Evolutionary conservation across 2,797 vertebrate genomes (phyloP).

Genomic region (Fundulus diaphanus): DNA sequence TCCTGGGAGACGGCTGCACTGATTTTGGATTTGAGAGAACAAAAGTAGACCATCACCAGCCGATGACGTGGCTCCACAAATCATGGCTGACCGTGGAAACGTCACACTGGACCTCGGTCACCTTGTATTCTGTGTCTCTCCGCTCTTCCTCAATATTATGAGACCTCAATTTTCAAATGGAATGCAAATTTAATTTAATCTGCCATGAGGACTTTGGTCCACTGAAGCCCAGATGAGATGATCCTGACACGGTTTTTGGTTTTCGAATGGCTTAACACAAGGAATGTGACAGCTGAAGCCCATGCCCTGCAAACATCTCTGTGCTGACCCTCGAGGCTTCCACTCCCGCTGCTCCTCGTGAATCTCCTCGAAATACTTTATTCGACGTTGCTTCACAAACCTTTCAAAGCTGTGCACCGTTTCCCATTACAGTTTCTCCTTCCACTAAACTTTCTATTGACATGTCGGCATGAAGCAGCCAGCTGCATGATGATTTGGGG

Average conservation of each 20-base stretch:
- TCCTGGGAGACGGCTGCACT: too few species aligned
- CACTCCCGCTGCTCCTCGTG: neutral
- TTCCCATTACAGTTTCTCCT: neutral
- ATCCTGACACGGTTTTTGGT: neutral
- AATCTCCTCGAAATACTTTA: neutral
- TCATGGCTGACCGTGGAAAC: neutral
- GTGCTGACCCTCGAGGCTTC: neutral
- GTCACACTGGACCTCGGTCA: neutral
- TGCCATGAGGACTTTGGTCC: neutral
- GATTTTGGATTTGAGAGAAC: neutral
- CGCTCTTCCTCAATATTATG: neutral
- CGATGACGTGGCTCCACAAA: neutral
- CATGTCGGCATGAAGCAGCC: too few species aligned
- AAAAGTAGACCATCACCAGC: neutral
- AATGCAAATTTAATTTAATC: neutral
- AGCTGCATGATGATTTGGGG: too few species aligned
- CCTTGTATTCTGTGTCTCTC: neutral
- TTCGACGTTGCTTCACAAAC: neutral
- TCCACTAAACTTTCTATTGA: neutral
- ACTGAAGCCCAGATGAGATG: neutral
- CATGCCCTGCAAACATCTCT: neutral
- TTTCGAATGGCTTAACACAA: neutral
- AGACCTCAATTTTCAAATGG: neutral
- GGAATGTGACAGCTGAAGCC: neutral
- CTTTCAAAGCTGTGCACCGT: neutral